Percentiles rank a stretch among this genome's conserved stretches.
These are phyloP conservation scores for Gallinago stenura DNA, from an alignment of 2,797 vertebrate species.

Conservation along the genomic window DNA sequence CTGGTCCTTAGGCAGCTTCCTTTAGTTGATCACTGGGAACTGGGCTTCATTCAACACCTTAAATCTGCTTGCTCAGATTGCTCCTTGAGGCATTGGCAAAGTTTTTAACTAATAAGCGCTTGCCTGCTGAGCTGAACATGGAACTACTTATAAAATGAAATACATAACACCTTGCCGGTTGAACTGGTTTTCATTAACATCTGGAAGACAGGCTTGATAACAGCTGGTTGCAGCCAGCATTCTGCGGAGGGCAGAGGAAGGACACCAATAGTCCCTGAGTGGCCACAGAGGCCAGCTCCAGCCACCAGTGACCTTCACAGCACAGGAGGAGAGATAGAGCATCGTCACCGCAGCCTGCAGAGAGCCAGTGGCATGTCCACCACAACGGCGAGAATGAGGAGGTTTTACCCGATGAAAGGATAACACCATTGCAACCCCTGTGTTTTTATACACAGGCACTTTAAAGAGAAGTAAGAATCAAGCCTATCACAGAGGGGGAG, in stretches of 20 bases:
- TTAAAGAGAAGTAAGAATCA: neutral
- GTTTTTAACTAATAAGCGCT: neutral
- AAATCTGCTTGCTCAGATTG: neutral
- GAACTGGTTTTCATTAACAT: neutral
- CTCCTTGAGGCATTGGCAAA: neutral
- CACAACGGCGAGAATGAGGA: neutral
- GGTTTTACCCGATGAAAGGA: neutral
- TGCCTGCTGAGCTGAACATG: neutral
- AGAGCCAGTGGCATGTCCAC: neutral
- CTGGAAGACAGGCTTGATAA: neutral
- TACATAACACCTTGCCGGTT: neutral
- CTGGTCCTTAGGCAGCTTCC: neutral
- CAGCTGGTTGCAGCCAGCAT: neutral
- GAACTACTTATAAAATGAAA: neutral
- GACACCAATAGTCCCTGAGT: neutral
- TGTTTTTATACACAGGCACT: neutral
- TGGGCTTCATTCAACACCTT: neutral
- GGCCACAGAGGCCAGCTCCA: accelerated
- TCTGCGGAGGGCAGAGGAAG: accelerated
- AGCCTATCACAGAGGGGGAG: neutral
- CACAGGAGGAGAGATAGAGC: accelerated
- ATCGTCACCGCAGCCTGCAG: accelerated
- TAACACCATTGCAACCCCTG: neutral
- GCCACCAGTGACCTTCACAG: neutral
- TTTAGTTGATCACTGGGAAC: neutral